These are phyloP conservation scores for Heliconius congener DNA, from an alignment of 1,140 invertebrate genomes.

Conservation along the genomic window DNA sequence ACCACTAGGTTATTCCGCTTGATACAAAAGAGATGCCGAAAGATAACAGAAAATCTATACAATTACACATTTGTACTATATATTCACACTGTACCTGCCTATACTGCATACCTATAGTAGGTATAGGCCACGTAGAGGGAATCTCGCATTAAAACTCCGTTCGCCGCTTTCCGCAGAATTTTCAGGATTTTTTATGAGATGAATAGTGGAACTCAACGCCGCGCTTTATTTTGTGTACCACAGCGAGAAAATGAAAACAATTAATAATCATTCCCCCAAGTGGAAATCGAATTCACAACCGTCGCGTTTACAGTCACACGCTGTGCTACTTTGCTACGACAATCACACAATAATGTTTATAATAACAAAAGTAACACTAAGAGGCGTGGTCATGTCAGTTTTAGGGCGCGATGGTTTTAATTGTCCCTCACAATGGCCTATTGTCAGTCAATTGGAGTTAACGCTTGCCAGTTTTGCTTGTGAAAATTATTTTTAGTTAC, in stretches of 20 bases:
- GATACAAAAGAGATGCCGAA: not conserved
- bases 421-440: conserved; percentile 36
- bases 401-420: conserved; percentile 45
- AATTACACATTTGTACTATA: not conserved
- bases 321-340: not conserved
- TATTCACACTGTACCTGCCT: not conserved
- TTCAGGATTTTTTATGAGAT: not conserved
- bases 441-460: conserved; percentile 22
- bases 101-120: not conserved
- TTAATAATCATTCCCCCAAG: not conserved
- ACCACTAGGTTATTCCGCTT: no score
- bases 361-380: not conserved
- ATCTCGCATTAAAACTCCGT: not conserved
- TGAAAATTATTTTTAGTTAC: conserved; percentile 6
- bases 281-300: not conserved
- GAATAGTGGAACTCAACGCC: not conserved
- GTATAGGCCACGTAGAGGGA: not conserved
- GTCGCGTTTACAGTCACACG: not conserved
- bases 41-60: not conserved
- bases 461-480: conserved; percentile 14
- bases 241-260: not conserved
- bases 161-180: not conserved
- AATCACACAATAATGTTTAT: conserved; percentile 4
- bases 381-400: conserved; percentile 41
- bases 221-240: not conserved